Conservation (phyloP, 2,113 vertebrate genomes). For the Hipposideros armiger region DNA sequence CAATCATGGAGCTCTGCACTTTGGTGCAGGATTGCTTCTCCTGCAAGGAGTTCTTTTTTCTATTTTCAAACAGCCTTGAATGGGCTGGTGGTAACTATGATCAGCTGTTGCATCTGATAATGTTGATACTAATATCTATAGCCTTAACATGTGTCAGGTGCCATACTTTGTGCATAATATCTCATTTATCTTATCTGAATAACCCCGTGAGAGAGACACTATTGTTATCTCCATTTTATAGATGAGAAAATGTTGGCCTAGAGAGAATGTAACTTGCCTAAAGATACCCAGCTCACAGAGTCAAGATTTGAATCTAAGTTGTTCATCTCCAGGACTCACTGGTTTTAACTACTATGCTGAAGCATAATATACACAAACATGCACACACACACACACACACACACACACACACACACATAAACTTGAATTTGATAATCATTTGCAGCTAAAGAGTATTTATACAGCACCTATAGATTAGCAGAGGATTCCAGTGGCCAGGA, state of each 20-base stretch:
- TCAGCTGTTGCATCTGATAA: neutral
- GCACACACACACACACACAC: neutral
- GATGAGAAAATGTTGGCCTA: neutral
- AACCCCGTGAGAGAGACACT: too few species aligned
- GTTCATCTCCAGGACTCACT: constrained; percentile 16
- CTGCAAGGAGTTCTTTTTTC: neutral
- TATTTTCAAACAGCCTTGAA: neutral
- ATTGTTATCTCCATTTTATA: neutral
- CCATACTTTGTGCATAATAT: neutral
- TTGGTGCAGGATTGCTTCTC: neutral
- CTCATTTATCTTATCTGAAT: neutral
- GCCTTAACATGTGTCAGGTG: neutral
- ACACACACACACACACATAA: neutral
- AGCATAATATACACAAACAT: neutral
- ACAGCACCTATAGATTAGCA: neutral
- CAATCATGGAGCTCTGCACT: neutral
- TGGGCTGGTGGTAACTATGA: neutral
- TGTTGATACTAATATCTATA: neutral
- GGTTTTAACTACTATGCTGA: neutral
- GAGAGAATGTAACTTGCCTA: neutral
- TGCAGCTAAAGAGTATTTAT: constrained; percentile 62
- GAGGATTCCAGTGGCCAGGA: constrained; percentile 56
- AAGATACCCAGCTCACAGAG: neutral
- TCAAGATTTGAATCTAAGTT: neutral
- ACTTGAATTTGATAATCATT: constrained; percentile 53